Evolutionary conservation across 2,888 invertebrate genomes (phyloP), one percentile per base, ranked within the genome.

Genomic region (Oscheius sp.): DNA sequence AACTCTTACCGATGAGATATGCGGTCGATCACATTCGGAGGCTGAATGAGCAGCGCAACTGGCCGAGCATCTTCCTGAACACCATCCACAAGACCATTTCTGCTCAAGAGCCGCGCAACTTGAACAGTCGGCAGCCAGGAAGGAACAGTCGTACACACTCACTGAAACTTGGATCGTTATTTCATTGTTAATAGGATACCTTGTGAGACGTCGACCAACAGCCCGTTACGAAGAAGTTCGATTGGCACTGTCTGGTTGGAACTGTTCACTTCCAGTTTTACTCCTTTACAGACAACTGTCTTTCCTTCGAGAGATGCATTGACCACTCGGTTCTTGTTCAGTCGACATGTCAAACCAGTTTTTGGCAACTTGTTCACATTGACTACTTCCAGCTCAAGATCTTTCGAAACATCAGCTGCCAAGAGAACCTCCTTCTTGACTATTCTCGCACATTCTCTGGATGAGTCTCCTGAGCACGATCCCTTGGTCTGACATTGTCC

Each of bases 11-110:
- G 80, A 82, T 47, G 83, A 76, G 51, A 89, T 89, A 11, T 81
- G 78, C 0, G 89, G 89, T 13, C 86, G 84, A 58, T 87, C 89
- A 76, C 89, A 89, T 3, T 85, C 76, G 9, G 70, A 76, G 13
- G 62, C 70, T 0, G 65, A 70, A 2, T 72, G 47, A 21, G 66
- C 53, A 11, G 76, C 60, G 53, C 82, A 80, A n/a, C 77, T 72
- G 53, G 77, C 74, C 7, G 80, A 76, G 57, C 80, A 80, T 29
- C 77, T 73, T 89, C 94, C 94, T 5, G 94, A 93, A 91, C 98
- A 98, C 98, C 97, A 99, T 62, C 94, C 94, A 89, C 99, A 99
- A 85, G 94, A 93, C 89, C 96, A 96, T 87, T 94, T 93, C 29
- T 94, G 92, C 68, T 90, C 90, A 75, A 96, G 93, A 1, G 96